Percentiles rank a stretch among this genome's conserved stretches.
Conservation (phyloP, 2,888 invertebrate species). For the Mallateleia sp. region DNA sequence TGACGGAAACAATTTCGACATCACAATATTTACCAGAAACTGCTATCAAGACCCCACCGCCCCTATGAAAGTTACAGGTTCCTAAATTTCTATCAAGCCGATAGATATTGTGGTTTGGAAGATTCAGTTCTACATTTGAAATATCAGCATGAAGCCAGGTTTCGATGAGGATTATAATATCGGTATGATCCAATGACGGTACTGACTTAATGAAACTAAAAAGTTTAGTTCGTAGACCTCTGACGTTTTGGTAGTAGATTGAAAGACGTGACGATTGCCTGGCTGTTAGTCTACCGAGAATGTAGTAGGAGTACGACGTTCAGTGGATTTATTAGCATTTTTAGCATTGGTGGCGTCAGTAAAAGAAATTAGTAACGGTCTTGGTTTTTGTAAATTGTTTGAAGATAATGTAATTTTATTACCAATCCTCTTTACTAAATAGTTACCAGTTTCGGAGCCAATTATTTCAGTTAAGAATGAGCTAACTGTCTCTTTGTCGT, state of each 20-base stretch:
- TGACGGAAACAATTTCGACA: too few relatives aligned
- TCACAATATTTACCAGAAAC: not conserved
- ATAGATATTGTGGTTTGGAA: not conserved
- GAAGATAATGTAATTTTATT: too few relatives aligned
- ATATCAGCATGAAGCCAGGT: slow-evolving; percentile 11
- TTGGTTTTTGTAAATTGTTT: too few relatives aligned
- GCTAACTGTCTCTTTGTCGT: too few relatives aligned
- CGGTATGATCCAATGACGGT: not conserved
- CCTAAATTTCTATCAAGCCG: not conserved
- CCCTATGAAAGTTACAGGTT: not conserved
- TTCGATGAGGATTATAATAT: not conserved
- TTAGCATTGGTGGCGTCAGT: too few relatives aligned
- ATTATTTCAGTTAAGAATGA: too few relatives aligned
- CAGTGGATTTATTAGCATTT: not conserved
- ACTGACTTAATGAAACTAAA: not conserved
- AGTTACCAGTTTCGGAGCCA: too few relatives aligned
- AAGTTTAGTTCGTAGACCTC: not conserved
- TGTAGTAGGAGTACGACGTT: too few relatives aligned
- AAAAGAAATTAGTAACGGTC: too few relatives aligned
- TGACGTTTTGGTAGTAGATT: not conserved
- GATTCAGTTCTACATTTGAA: not conserved
- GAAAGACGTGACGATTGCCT: not conserved
- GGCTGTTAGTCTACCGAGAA: not conserved
- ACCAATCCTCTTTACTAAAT: too few relatives aligned
- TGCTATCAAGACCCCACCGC: not conserved